Evolutionary conservation across 1,140 invertebrate genomes (phyloP), one percentile per base, ranked within the genome.

Genomic region (Hycleus cichorii): DNA sequence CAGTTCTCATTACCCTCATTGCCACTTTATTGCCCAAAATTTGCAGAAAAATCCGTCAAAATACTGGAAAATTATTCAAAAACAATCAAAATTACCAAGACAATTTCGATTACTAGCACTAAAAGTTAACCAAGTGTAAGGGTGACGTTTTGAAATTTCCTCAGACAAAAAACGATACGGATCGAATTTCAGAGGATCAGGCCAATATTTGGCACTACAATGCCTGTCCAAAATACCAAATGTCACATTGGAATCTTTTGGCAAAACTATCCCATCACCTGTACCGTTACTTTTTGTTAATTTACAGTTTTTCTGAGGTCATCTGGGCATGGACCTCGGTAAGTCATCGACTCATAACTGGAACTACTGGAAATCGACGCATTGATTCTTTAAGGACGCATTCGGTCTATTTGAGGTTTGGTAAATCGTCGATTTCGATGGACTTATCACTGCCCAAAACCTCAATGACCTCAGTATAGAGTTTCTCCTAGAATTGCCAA

Each of bases 381-480:
- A 85, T 65, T 0, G 80, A 76, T 74, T 87, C 85, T 57, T 82
- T 81, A 32, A 87, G 77, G 4, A 80, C 77, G 11, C 76, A 74
- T 61, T 86, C 84, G 42, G 83, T 69, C 66, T 85, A 87, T 47
- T 74, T 74, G 74, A 87, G 74, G 10, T 74, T 69, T 6, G 70
- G 57, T 4, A 87, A 59, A 62, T 85, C 82, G 18, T 85, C 80
- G 24, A 66, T 59, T 12, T 65, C 75, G 1, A 75, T 45, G 3
- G 60, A 47, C 4, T 58, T 57, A 40, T 74, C 64, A 10, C 69
- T 66, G 27, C 72, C 74, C 54, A 78, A 75, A 45, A 82, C 71
- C 27, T 63, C 59, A 48, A 76, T 72, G 25, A 85, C 55, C 68
- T 87, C 85, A 39, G 79, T 65, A 42, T 79, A 79, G 6, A 81